Conservation (phyloP, 1,140 invertebrate species). For the Halyomorpha halys region DNA sequence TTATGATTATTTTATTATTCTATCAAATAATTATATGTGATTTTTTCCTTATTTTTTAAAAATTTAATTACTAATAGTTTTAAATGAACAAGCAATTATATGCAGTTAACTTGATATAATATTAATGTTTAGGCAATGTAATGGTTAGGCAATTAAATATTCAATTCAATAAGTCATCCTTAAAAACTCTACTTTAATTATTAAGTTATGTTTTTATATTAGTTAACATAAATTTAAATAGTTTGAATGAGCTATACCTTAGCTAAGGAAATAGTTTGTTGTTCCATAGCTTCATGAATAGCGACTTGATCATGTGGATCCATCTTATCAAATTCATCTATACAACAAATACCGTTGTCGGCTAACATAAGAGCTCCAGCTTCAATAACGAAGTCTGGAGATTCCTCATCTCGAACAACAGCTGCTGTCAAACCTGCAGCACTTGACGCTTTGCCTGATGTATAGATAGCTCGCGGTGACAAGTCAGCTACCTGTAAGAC, state of each 20-base stretch:
- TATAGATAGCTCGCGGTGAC: constrained; percentile 91
- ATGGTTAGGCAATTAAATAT: too few species aligned
- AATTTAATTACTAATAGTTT: too few species aligned
- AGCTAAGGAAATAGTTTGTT: constrained; percentile 97
- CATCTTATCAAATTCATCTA: constrained; percentile 99
- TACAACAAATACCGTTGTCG: constrained; percentile 98
- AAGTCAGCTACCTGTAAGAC: constrained; percentile 72
- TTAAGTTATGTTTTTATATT: too few species aligned
- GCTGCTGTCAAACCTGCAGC: constrained; percentile 97
- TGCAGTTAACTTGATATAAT: too few species aligned
- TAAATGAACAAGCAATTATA: too few species aligned
- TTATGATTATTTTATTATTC: too few species aligned
- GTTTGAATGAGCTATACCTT: constrained; percentile 47
- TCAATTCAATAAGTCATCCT: too few species aligned
- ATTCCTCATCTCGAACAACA: constrained; percentile 94
- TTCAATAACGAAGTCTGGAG: constrained; percentile 97
- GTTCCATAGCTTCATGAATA: constrained; percentile 99
- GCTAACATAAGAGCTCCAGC: constrained; percentile 98
- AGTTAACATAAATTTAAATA: too few species aligned
- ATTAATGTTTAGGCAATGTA: too few species aligned
- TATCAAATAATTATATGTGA: too few species aligned
- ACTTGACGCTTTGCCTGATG: constrained; percentile 94
- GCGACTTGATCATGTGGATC: constrained; percentile 94
- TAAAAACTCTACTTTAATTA: too few species aligned
- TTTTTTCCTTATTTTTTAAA: too few species aligned